Conservation (phyloP, 2,888 invertebrate species). For the Tanytarsus gracilentus region DNA sequence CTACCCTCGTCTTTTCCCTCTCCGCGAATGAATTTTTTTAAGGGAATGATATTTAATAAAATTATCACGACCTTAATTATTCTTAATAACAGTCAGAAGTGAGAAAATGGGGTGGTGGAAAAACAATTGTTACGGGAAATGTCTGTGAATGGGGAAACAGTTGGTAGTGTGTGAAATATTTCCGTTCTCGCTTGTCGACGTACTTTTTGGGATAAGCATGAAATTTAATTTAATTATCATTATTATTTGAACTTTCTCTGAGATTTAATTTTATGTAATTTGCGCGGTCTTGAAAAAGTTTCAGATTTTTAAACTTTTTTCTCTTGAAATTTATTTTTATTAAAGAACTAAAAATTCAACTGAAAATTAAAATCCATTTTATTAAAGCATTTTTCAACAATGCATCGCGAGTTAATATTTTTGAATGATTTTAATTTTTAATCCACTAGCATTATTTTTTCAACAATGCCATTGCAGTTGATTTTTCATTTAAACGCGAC, state of each 20-base stretch:
- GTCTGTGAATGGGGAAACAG: constrained; percentile 6
- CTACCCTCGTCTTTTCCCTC: constrained; percentile 2
- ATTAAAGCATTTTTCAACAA: too few species aligned
- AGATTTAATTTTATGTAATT: neutral
- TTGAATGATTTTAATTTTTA: constrained; percentile 26
- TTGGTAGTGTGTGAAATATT: constrained; percentile 15
- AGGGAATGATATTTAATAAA: constrained; percentile 29
- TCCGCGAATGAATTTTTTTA: constrained; percentile 24
- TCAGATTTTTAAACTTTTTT: neutral
- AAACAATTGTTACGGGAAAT: constrained; percentile 17
- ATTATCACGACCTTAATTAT: constrained; percentile 29
- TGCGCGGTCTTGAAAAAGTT: neutral
- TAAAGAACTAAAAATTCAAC: too few species aligned
- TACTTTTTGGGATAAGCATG: constrained; percentile 18
- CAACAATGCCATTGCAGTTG: constrained; percentile 2
- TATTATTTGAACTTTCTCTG: neutral
- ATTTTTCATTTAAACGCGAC: neutral
- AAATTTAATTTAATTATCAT: constrained; percentile 29
- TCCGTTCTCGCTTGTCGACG: neutral
- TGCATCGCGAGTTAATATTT: too few species aligned
- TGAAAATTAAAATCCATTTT: too few species aligned
- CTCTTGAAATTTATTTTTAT: too few species aligned
- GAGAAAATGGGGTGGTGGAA: constrained; percentile 1
- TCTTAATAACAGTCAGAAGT: constrained; percentile 26
- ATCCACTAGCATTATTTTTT: constrained; percentile 20